Percentiles rank a stretch among this genome's conserved stretches.
Conservation (phyloP, 2,888 invertebrate species). For the Ectemnius cavifrons region DNA sequence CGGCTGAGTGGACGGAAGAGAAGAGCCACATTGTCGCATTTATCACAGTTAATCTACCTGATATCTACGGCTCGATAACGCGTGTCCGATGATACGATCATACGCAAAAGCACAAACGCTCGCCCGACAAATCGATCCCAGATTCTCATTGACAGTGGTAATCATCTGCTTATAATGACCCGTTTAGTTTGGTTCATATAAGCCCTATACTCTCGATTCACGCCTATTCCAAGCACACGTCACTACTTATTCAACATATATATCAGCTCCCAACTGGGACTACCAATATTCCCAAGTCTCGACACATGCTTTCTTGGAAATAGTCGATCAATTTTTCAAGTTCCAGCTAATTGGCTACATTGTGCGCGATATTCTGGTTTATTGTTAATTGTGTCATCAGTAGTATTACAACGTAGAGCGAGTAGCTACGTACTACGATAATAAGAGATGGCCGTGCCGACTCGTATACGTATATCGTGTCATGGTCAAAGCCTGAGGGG, state of each 20-base stretch:
- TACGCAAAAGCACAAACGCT: slow-evolving; percentile 22
- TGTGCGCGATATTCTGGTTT: too few species aligned
- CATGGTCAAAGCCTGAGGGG: slow-evolving; percentile 58
- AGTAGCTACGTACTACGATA: slow-evolving; percentile 33
- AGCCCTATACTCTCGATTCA: not conserved
- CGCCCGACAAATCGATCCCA: slow-evolving; percentile 9
- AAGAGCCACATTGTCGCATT: slow-evolving; percentile 10
- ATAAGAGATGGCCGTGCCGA: slow-evolving; percentile 44
- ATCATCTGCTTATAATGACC: not conserved
- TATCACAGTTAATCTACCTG: slow-evolving; percentile 45
- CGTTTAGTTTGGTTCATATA: not conserved
- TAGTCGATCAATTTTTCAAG: too few species aligned
- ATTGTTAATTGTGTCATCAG: too few species aligned
- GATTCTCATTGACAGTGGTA: slow-evolving; percentile 3
- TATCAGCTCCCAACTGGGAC: too few species aligned
- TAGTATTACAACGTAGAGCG: too few species aligned
- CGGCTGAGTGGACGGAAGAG: not conserved
- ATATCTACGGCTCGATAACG: slow-evolving; percentile 47
- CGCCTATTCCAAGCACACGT: too few species aligned
- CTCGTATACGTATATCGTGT: slow-evolving; percentile 55
- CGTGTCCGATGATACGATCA: slow-evolving; percentile 38
- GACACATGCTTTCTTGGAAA: too few species aligned
- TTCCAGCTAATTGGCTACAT: too few species aligned
- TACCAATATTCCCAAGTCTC: too few species aligned
- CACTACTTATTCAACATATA: too few species aligned